These are phyloP conservation scores for Pelmatolapia mariae DNA, from an alignment of 2,113 vertebrate species.

Conservation along the genomic window DNA sequence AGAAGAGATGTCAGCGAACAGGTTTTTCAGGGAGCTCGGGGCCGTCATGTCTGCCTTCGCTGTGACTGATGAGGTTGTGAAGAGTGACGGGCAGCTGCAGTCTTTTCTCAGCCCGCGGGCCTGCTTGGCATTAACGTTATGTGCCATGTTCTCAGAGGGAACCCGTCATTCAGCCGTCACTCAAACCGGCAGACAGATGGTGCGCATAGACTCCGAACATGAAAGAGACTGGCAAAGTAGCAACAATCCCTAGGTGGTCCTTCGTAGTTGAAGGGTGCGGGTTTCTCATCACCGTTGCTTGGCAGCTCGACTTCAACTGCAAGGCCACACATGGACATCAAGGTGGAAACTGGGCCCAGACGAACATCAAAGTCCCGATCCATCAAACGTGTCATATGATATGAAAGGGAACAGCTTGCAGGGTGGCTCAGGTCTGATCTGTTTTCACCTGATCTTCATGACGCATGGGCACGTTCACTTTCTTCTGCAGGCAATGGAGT, in stretches of 20 bases:
- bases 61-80: constrained; percentile 64
- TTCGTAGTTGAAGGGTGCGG: constrained; percentile 50
- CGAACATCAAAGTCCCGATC: constrained; percentile 51
- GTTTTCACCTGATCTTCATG: constrained; percentile 27
- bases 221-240: constrained; percentile 67
- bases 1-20: constrained; percentile 68
- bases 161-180: constrained; percentile 65
- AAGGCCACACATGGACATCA: constrained; percentile 58
- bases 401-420: constrained; percentile 53
- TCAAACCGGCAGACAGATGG: constrained; percentile 61
- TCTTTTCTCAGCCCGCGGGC: constrained; percentile 62
- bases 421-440: constrained; percentile 25
- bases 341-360: constrained; percentile 34
- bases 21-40: constrained; percentile 64
- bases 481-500: not conserved
- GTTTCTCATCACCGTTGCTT: constrained; percentile 50
- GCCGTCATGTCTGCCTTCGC: constrained; percentile 58
- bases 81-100: constrained; percentile 71
- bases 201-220: constrained; percentile 46
- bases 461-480: not conserved
- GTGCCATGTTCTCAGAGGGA: constrained; percentile 72
- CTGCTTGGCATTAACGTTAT: constrained; percentile 66
- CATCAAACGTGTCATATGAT: constrained; percentile 47
- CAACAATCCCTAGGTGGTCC: constrained; percentile 56
- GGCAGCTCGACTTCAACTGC: constrained; percentile 52